Evolutionary conservation across 2,797 vertebrate species (phyloP).

Genomic region (Sebastes hubbsi): DNA sequence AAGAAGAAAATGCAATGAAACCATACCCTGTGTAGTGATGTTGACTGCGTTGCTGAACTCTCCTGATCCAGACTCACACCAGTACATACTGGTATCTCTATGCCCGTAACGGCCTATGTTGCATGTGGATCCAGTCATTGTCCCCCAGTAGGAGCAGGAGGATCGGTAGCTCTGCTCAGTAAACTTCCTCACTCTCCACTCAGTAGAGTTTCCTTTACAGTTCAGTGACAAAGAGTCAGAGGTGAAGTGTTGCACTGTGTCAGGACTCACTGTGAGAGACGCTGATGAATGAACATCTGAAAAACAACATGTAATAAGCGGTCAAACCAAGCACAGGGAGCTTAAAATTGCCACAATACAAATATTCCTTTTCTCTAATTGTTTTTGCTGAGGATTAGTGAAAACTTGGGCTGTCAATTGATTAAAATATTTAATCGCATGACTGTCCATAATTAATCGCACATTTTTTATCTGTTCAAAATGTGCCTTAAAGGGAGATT

Average conservation of each 20-base stretch:
- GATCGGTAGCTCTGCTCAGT: not conserved
- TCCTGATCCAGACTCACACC: constrained; percentile 62
- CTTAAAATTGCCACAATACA: too few species aligned
- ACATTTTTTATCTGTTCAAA: too few species aligned
- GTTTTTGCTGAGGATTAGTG: too few species aligned
- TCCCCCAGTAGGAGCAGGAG: not conserved
- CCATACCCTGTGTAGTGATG: constrained; percentile 8
- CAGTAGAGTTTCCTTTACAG: constrained; percentile 33
- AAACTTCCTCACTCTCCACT: constrained; percentile 32
- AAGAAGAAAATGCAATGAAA: too few species aligned
- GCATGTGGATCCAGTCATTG: constrained; percentile 15
- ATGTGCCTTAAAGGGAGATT: accelerated
- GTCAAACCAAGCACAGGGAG: too few species aligned
- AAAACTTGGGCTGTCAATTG: too few species aligned
- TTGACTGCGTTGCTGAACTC: constrained; percentile 41
- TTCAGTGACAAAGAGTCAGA: constrained; percentile 25
- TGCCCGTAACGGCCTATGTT: accelerated
- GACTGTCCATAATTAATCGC: too few species aligned
- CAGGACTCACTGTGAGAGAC: not conserved
- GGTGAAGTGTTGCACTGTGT: constrained; percentile 52
- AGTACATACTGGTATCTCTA: constrained; percentile 5
- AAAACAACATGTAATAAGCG: too few species aligned
- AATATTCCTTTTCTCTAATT: too few species aligned
- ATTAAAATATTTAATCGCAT: too few species aligned
- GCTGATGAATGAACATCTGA: too few species aligned